These are phyloP conservation scores for Allophyes oxyacanthae DNA, from an alignment of 2,888 invertebrate species.

Conservation along the genomic window DNA sequence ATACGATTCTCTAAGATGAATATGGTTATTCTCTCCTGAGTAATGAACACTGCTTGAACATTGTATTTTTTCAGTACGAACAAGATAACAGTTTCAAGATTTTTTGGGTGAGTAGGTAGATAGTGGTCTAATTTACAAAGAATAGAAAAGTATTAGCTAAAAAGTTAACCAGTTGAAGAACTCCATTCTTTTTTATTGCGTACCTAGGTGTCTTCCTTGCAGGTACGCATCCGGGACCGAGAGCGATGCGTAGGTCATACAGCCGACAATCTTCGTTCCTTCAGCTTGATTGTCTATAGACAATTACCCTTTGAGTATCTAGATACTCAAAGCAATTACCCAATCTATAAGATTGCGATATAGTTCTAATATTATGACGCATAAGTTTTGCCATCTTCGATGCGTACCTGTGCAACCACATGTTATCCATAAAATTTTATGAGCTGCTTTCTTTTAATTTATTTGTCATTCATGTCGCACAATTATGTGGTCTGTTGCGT, in stretches of 20 bases:
- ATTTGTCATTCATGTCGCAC: conserved; percentile 48
- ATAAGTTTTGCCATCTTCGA: conserved; percentile 23
- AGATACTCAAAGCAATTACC: not conserved
- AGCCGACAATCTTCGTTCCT: not conserved
- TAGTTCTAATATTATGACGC: conserved; percentile 16
- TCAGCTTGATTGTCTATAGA: not conserved
- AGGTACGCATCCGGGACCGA: too few species aligned
- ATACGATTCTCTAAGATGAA: conserved; percentile 5
- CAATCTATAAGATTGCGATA: conserved; percentile 6
- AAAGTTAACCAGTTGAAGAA: too few species aligned
- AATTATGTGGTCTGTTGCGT: conserved; percentile 41
- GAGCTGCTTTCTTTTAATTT: conserved; percentile 43
- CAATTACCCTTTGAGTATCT: not conserved
- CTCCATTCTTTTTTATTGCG: too few species aligned
- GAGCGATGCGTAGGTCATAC: too few species aligned
- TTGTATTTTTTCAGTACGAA: too few species aligned
- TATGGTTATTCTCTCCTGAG: conserved; percentile 5
- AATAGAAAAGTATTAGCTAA: too few species aligned
- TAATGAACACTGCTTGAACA: conserved; percentile 12
- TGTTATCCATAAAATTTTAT: conserved; percentile 28
- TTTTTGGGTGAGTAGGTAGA: too few species aligned
- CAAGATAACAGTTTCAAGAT: too few species aligned
- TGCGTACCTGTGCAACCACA: conserved; percentile 17
- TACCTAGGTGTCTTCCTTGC: too few species aligned
- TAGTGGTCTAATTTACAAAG: too few species aligned